Evolutionary conservation across 2,113 vertebrate genomes (phyloP).

Genomic region (Corynorhinus townsendii): DNA sequence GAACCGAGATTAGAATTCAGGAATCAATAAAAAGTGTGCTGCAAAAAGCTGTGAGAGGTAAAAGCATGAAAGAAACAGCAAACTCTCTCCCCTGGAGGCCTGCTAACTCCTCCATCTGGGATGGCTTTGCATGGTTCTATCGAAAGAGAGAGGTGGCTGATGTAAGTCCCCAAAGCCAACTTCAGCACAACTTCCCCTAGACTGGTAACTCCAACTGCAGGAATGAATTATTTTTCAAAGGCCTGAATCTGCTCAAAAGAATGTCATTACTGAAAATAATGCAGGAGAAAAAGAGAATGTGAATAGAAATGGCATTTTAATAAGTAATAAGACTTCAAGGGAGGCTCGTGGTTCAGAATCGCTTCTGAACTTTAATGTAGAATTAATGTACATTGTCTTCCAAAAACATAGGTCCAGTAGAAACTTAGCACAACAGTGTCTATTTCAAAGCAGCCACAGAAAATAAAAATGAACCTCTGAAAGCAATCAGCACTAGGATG

Average conservation of each 20-base stretch:
- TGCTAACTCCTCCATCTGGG: too few species aligned
- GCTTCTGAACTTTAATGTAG: conserved; percentile 40
- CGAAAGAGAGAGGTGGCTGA: neutral
- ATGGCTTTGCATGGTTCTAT: neutral
- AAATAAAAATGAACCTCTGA: conserved; percentile 38
- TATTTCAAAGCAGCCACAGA: conserved; percentile 23
- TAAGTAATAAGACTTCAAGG: conserved; percentile 56
- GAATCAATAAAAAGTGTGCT: neutral
- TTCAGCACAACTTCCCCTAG: neutral
- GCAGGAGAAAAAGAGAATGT: conserved; percentile 19
- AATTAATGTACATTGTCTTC: conserved; percentile 46
- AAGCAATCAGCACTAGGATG: neutral
- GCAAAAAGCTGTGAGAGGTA: neutral
- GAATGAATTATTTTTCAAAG: conserved; percentile 46
- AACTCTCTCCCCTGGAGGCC: neutral
- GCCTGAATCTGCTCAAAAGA: conserved; percentile 45
- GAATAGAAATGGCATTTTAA: conserved; percentile 68
- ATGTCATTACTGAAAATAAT: conserved; percentile 47
- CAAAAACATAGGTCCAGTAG: neutral
- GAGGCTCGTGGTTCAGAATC: conserved; percentile 22
- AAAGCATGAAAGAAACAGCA: neutral
- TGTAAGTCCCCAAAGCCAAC: neutral
- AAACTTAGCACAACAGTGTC: neutral
- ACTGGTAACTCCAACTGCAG: neutral
- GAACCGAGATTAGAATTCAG: neutral